These are phyloP conservation scores for Numida meleagris DNA, from an alignment of 2,113 vertebrate species.

Conservation along the genomic window DNA sequence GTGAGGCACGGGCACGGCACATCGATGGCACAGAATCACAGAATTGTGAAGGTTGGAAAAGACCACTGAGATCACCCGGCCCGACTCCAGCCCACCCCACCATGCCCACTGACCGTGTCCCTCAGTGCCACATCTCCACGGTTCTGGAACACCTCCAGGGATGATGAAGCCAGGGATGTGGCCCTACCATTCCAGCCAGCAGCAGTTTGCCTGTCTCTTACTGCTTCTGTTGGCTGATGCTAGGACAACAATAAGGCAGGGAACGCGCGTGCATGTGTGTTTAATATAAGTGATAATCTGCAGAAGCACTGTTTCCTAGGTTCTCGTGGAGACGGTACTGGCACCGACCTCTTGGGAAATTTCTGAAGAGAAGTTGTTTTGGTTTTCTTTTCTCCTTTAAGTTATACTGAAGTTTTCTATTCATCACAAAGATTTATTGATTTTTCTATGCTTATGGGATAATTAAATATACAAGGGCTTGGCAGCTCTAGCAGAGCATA, in stretches of 20 bases:
- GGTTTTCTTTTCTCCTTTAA: not conserved
- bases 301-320: conserved; percentile 57
- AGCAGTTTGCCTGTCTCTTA: not conserved
- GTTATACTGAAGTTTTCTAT: conserved; percentile 62
- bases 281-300: conserved; percentile 65
- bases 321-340: conserved; percentile 35
- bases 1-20: not conserved
- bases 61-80: too few relatives aligned
- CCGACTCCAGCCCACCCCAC: too few relatives aligned
- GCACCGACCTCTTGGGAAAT: conserved; percentile 47
- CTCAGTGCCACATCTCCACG: too few relatives aligned
- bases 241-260: conserved; percentile 46
- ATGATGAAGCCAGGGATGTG: too few relatives aligned
- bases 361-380: not conserved
- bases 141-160: too few relatives aligned
- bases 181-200: not conserved
- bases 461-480: conserved; percentile 75
- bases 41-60: too few relatives aligned
- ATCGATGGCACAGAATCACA: not conserved
- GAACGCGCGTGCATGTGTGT: conserved; percentile 34
- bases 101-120: too few relatives aligned
- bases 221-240: conserved; percentile 53
- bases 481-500: conserved; percentile 68
- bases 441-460: conserved; percentile 59
- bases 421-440: conserved; percentile 70